Percentiles rank a stretch among this genome's conserved stretches.
These are phyloP conservation scores for Plectrocnemia conspersa DNA, from an alignment of 1,140 invertebrate genomes.

Conservation along the genomic window DNA sequence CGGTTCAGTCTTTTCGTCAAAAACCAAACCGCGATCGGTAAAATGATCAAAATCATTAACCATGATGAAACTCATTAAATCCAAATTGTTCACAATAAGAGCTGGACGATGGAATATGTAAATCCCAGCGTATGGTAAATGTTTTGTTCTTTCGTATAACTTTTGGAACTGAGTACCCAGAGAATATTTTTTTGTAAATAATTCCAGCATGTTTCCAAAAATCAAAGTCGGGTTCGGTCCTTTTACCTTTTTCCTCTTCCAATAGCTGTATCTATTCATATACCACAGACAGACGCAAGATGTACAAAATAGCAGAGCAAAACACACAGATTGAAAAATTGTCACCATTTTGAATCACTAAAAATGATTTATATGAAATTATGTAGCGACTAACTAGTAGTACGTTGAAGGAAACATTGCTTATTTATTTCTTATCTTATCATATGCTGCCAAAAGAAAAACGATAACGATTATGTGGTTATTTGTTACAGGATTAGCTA, in stretches of 20 bases:
- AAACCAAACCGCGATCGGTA: constrained; percentile 45
- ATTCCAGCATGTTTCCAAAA: constrained; percentile 5
- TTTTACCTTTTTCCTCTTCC: constrained; percentile 9
- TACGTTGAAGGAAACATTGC: not conserved
- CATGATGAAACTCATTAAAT: constrained; percentile 57
- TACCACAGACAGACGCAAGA: not conserved
- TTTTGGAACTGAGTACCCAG: constrained; percentile 25
- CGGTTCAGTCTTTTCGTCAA: constrained; percentile 49
- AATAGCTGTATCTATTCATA: constrained; percentile 8
- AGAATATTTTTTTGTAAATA: not conserved
- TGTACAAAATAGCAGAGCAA: not conserved
- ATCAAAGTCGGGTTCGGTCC: constrained; percentile 8
- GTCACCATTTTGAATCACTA: not conserved
- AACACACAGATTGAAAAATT: not conserved
- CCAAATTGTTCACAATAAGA: constrained; percentile 52
- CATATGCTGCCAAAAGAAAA: not conserved
- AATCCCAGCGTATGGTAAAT: constrained; percentile 38
- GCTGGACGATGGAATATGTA: constrained; percentile 45
- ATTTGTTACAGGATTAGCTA: no score
- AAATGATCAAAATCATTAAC: constrained; percentile 57
- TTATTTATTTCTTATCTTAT: not conserved
- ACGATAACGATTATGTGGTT: no score
- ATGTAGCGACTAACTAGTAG: not conserved
- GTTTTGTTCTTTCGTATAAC: constrained; percentile 25
- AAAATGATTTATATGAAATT: not conserved